Conservation (phyloP, 2,888 invertebrate species). For the Diplolepis rosae region DNA sequence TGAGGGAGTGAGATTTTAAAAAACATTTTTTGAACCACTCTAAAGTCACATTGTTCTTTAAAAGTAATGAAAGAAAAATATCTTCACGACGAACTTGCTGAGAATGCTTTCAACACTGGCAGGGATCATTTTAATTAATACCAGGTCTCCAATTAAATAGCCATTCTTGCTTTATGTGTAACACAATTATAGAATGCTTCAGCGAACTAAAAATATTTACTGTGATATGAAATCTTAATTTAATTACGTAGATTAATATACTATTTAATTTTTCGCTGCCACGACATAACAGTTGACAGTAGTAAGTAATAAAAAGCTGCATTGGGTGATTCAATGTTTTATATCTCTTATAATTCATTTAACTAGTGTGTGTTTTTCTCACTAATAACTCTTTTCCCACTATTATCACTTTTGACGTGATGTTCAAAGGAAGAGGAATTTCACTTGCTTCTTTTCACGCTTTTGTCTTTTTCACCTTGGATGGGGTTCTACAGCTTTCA, state of each 20-base stretch:
- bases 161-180: background rate
- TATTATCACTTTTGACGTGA: background rate
- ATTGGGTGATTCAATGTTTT: conserved; percentile 36
- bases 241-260: background rate
- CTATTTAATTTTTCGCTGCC: conserved; percentile 62
- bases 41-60: too few relatives aligned
- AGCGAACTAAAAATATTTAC: background rate
- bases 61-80: too few relatives aligned
- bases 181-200: background rate
- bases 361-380: background rate
- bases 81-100: background rate
- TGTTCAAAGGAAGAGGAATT: background rate
- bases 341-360: background rate
- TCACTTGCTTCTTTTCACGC: conserved; percentile 22
- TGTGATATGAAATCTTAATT: background rate
- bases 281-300: conserved; percentile 68
- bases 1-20: too few relatives aligned
- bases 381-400: background rate
- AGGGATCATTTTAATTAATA: background rate
- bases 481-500: conserved; percentile 33
- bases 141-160: too few relatives aligned
- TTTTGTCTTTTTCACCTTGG: conserved; percentile 13
- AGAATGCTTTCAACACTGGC: background rate
- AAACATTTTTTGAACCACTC: too few relatives aligned
- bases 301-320: conserved; percentile 64